Percentiles rank a stretch among this genome's conserved stretches.
phyloP scores from a whole-genome alignment of 2,888 invertebrate species.

The Argyra leucocephala region DNA sequence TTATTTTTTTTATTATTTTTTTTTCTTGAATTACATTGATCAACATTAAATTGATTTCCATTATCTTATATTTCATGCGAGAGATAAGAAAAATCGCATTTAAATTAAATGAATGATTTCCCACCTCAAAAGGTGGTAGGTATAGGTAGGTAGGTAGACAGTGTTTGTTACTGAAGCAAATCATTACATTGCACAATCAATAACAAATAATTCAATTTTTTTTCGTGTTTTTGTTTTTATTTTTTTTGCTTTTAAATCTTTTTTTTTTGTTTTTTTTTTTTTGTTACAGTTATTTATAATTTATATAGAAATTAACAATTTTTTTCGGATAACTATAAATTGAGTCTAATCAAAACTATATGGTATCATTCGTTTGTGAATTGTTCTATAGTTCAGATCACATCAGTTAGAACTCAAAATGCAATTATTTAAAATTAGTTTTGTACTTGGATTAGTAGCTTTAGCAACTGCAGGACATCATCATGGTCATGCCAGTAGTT shows the following conservation, averaged over 20 bases:
- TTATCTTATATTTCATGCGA: neutral
- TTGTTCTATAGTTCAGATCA: neutral
- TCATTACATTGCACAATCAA: neutral
- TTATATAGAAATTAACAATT: no score
- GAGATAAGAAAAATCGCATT: neutral
- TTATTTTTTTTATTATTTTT: neutral
- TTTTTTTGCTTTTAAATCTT: neutral
- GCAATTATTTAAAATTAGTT: neutral
- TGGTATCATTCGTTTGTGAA: neutral
- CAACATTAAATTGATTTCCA: constrained; percentile 2
- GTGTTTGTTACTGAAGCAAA: neutral
- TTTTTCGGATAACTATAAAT: neutral
- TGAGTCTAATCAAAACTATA: neutral
- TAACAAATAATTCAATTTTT: neutral
- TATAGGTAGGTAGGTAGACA: no score
- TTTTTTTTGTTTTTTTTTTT: neutral
- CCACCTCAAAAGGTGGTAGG: neutral
- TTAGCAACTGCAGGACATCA: neutral
- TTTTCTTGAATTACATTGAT: neutral
- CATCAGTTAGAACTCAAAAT: neutral
- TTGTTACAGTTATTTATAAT: neutral
- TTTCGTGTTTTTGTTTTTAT: neutral
- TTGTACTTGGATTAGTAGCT: neutral
- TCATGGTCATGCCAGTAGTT: constrained; percentile 13
- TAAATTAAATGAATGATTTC: neutral